A percentile compares a stretch with the other conserved stretches of the same genome.
Conservation (phyloP, 2,888 invertebrate species). For the Drosophila pseudotalamancana region DNA sequence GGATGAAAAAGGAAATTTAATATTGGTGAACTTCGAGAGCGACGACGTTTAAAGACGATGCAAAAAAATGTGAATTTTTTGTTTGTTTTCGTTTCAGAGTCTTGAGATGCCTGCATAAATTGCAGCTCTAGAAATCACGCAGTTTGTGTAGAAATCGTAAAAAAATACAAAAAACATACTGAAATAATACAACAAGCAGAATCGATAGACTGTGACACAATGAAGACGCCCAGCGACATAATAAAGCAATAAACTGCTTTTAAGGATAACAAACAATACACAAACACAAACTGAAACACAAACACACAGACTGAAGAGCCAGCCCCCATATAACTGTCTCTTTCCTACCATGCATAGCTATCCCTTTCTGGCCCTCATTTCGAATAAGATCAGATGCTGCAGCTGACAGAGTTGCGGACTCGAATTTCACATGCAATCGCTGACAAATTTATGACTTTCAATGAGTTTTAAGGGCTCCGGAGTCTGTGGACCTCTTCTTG, state of each 20-base stretch:
- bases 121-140: slow-evolving; percentile 54
- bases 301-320: slow-evolving; percentile 6
- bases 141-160: slow-evolving; percentile 49
- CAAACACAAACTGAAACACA: slow-evolving; percentile 27
- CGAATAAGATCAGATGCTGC: slow-evolving; percentile 30
- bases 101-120: slow-evolving; percentile 60
- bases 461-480: slow-evolving; percentile 42
- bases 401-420: slow-evolving; percentile 30
- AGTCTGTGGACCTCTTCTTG: slow-evolving; percentile 11
- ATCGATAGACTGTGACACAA: slow-evolving; percentile 49
- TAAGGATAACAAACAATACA: slow-evolving; percentile 72
- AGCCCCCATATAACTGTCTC: background rate
- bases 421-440: slow-evolving; percentile 79
- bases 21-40: slow-evolving; percentile 37
- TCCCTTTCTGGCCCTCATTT: background rate
- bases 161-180: slow-evolving; percentile 12
- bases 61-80: slow-evolving; percentile 1
- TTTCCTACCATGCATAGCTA: slow-evolving; percentile 1
- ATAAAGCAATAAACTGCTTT: slow-evolving; percentile 75
- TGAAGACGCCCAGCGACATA: slow-evolving; percentile 66
- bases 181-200: slow-evolving; percentile 21
- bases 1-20: slow-evolving; percentile 68
- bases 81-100: background rate
- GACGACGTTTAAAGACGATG: slow-evolving; percentile 38
- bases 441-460: slow-evolving; percentile 77